These are phyloP conservation scores for Pteronotus mesoamericanus DNA, from an alignment of 2,797 vertebrate genomes.

Conservation along the genomic window DNA sequence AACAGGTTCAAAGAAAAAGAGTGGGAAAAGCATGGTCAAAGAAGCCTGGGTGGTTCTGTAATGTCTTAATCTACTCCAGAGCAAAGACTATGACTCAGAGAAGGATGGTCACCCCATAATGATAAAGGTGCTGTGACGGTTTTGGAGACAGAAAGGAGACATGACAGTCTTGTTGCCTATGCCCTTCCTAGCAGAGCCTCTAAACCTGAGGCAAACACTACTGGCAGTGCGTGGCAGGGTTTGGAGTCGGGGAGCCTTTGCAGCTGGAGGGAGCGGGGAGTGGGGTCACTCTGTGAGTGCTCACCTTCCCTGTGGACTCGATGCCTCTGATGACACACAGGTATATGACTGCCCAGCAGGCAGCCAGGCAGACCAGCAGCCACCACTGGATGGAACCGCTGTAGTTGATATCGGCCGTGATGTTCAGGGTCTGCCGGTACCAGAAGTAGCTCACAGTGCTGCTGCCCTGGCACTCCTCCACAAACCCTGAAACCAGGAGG, in stretches of 20 bases:
- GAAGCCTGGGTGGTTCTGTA: neutral
- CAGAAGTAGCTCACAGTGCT: slow-evolving; percentile 92
- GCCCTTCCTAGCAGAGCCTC: neutral
- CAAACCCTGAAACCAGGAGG: slow-evolving; percentile 78
- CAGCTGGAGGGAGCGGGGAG: neutral
- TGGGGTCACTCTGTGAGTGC: fast-evolving
- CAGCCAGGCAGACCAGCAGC: slow-evolving; percentile 85
- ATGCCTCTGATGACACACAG: slow-evolving; percentile 92
- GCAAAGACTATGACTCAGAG: neutral
- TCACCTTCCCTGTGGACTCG: slow-evolving; percentile 91
- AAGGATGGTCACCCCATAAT: too few relatives aligned
- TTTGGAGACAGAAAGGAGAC: too few relatives aligned
- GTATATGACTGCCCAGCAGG: slow-evolving; percentile 88
- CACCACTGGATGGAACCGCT: slow-evolving; percentile 87
- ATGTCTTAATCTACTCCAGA: neutral
- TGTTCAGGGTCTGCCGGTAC: slow-evolving; percentile 92
- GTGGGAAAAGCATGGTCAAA: too few relatives aligned
- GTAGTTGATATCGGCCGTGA: slow-evolving; percentile 80
- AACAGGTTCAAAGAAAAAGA: too few relatives aligned
- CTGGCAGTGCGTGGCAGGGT: neutral
- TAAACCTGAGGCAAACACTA: fast-evolving
- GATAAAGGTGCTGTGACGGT: too few relatives aligned
- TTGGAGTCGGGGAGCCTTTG: too few relatives aligned
- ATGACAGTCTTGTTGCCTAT: fast-evolving
- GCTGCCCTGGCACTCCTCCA: slow-evolving; percentile 87